Conservation (phyloP, 2,888 invertebrate genomes). For the Drosophila prostipennis region DNA sequence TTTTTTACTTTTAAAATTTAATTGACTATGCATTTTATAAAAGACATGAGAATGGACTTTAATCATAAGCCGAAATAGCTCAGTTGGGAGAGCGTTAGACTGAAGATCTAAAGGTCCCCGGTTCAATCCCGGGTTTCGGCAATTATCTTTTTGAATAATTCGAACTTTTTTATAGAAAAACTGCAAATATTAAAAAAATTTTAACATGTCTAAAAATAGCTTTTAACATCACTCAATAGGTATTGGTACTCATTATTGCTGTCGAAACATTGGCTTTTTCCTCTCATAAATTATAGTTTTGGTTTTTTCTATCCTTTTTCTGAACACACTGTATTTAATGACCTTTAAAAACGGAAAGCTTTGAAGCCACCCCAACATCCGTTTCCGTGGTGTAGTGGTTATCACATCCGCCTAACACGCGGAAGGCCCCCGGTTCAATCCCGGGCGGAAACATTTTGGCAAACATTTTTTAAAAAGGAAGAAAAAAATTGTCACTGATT, state of each 20-base stretch:
- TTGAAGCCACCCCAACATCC: background rate
- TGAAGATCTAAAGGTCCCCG: slow-evolving; percentile 91
- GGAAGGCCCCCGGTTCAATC: slow-evolving; percentile 85
- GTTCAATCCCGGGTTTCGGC: slow-evolving; percentile 59
- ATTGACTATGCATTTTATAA: background rate
- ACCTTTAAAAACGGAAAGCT: too few relatives aligned
- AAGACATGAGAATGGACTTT: background rate
- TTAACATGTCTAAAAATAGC: too few relatives aligned
- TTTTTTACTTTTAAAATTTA: background rate
- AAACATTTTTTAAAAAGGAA: too few relatives aligned
- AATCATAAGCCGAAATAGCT: slow-evolving; percentile 88
- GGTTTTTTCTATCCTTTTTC: too few relatives aligned
- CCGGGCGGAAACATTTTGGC: slow-evolving; percentile 76
- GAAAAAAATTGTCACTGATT: background rate
- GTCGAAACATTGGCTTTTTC: too few relatives aligned
- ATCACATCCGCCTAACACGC: slow-evolving; percentile 85
- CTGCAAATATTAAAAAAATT: too few relatives aligned
- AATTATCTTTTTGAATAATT: background rate
- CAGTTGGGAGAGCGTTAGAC: slow-evolving; percentile 93
- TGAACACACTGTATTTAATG: too few relatives aligned
- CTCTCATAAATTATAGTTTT: too few relatives aligned
- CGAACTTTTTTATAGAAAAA: background rate
- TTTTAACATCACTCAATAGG: too few relatives aligned
- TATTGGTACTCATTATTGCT: too few relatives aligned
- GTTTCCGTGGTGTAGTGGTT: slow-evolving; percentile 85